Conservation (phyloP, 2,797 vertebrate genomes). For the Melanotaenia nigrans region DNA sequence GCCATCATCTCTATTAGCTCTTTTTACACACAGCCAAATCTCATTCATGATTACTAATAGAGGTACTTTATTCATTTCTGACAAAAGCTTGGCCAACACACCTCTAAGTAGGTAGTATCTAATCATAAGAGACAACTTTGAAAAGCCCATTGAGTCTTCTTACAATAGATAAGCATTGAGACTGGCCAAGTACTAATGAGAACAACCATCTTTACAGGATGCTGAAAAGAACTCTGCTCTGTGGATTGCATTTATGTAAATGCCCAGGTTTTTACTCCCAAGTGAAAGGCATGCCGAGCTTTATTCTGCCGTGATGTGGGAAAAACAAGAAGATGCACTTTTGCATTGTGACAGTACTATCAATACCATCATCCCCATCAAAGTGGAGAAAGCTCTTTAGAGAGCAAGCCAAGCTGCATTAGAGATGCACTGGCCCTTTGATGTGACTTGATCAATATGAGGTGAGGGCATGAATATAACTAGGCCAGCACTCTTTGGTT, state of each 20-base stretch:
- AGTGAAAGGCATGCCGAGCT: constrained; percentile 80
- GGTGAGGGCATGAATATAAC: constrained; percentile 78
- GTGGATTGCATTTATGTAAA: constrained; percentile 85
- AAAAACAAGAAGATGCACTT: constrained; percentile 81
- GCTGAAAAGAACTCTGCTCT: constrained; percentile 79
- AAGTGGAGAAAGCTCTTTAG: constrained; percentile 85
- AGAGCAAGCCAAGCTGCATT: constrained; percentile 84
- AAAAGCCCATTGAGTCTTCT: constrained; percentile 82
- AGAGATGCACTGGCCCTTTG: constrained; percentile 82
- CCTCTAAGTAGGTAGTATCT: constrained; percentile 77
- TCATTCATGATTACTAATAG: constrained; percentile 76
- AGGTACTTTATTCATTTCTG: constrained; percentile 72
- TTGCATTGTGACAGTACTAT: constrained; percentile 87
- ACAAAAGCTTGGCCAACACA: constrained; percentile 73
- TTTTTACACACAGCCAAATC: constrained; percentile 72
- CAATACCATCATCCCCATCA: constrained; percentile 88
- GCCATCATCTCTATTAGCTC: constrained; percentile 65
- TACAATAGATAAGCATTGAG: constrained; percentile 75
- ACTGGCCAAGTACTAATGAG: constrained; percentile 83
- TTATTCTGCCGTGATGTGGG: constrained; percentile 77
- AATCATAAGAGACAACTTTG: constrained; percentile 82
- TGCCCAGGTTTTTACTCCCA: constrained; percentile 77
- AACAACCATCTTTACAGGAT: constrained; percentile 76
- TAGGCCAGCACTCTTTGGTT: constrained; percentile 80
- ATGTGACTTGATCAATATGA: constrained; percentile 88